Evolutionary conservation across 2,888 invertebrate genomes (phyloP).

Genomic region (Xestoiulus laeticollis): DNA sequence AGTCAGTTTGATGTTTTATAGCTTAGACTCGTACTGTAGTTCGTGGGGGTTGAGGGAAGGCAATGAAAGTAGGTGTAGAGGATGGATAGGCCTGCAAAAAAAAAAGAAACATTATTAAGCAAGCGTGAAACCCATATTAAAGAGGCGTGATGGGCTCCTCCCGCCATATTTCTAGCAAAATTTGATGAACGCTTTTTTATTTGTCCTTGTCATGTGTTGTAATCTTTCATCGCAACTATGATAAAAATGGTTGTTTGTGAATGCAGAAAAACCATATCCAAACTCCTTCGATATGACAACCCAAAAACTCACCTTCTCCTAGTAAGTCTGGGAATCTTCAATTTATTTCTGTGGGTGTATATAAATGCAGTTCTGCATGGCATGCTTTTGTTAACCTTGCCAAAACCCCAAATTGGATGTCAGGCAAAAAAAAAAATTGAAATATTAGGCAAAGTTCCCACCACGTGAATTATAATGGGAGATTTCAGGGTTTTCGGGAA

Average conservation of each 20-base stretch:
- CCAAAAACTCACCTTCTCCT: neutral
- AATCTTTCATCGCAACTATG: neutral
- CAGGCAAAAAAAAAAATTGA: neutral
- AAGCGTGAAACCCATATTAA: neutral
- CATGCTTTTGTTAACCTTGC: constrained; percentile 19
- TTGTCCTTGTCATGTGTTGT: neutral
- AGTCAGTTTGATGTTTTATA: neutral
- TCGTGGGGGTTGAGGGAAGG: neutral
- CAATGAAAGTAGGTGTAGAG: neutral
- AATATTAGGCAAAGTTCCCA: constrained; percentile 7
- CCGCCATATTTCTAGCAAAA: neutral
- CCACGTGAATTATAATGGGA: neutral
- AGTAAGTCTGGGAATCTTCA: neutral
- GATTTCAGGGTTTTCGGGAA: neutral
- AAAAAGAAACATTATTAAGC: neutral
- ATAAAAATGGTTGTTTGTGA: neutral
- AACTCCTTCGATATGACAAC: neutral
- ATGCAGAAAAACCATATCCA: neutral
- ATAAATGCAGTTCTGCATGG: neutral
- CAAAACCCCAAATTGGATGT: constrained; percentile 12
- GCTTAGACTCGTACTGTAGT: neutral
- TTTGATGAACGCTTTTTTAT: constrained; percentile 20
- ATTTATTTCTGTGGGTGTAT: neutral
- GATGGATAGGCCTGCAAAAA: neutral
- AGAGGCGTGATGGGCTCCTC: neutral